Evolutionary conservation across 1,140 invertebrate species (phyloP).

Genomic region (Coboldia fuscipes): DNA sequence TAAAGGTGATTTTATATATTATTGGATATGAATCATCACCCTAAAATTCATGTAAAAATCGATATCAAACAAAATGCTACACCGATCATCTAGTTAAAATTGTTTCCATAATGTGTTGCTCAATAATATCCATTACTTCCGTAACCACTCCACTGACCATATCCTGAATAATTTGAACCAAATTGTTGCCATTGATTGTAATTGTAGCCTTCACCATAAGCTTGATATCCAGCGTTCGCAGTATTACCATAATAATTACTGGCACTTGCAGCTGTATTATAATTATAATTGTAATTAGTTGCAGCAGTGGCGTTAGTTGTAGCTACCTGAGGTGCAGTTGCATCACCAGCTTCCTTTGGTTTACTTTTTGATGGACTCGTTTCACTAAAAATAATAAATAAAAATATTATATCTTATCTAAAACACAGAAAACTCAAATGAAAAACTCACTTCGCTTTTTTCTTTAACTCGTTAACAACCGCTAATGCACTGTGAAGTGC

Average conservation of each 20-base stretch:
- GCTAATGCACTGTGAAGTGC: constrained; percentile 30
- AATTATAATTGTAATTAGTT: constrained; percentile 27
- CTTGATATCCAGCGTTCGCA: constrained; percentile 28
- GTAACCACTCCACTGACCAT: constrained; percentile 41
- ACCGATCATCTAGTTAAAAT: too few species aligned
- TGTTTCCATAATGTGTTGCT: too few species aligned
- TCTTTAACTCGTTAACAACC: constrained; percentile 32
- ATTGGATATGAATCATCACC: too few species aligned
- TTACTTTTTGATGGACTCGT: constrained; percentile 15
- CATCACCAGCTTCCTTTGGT: constrained; percentile 8
- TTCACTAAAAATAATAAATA: constrained; percentile 8
- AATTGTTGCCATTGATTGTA: constrained; percentile 48
- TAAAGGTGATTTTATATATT: too few species aligned
- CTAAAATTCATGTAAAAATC: too few species aligned
- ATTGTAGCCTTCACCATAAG: constrained; percentile 36
- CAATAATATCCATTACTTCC: constrained; percentile 9
- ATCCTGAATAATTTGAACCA: constrained; percentile 35
- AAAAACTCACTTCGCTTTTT: constrained; percentile 30
- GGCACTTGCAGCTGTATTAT: constrained; percentile 20
- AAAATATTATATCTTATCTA: background rate
- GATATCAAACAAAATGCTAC: too few species aligned
- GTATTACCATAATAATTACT: constrained; percentile 29
- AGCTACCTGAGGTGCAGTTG: background rate
- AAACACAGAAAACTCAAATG: background rate
- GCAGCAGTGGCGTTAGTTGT: constrained; percentile 12